phyloP scores from a whole-genome alignment of 2,797 vertebrate genomes.

The Enoplosus armatus region DNA sequence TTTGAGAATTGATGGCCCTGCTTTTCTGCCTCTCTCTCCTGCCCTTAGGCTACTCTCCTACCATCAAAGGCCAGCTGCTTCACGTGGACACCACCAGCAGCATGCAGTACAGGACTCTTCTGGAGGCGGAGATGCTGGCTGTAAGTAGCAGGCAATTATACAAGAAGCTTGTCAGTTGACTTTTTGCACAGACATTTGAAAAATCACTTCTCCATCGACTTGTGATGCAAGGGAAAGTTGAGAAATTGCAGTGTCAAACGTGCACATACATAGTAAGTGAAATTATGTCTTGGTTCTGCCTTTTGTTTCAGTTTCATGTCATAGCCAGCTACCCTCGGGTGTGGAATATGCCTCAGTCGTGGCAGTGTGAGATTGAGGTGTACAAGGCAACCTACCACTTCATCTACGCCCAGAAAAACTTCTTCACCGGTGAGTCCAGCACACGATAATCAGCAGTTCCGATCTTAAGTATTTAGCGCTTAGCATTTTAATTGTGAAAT shows the following conservation, averaged over 20 bases:
- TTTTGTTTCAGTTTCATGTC: conserved; percentile 91
- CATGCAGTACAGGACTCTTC: conserved; percentile 97
- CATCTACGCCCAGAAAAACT: conserved; percentile 99
- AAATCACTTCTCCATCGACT: not conserved
- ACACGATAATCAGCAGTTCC: not conserved
- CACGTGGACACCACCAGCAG: conserved; percentile 99
- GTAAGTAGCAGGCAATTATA: conserved; percentile 84
- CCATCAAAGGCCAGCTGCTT: conserved; percentile 97
- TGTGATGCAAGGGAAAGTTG: not conserved
- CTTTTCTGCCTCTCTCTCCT: conserved; percentile 4
- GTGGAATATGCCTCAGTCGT: conserved; percentile 99
- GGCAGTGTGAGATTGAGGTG: conserved; percentile 98
- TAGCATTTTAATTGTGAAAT: not conserved
- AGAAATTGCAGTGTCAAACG: not conserved
- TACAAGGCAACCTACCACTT: conserved; percentile 99
- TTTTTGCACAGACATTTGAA: not conserved
- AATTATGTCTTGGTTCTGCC: not conserved
- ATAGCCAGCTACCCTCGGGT: conserved; percentile 94
- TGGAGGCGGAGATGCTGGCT: conserved; percentile 99
- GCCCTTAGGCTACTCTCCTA: conserved; percentile 92
- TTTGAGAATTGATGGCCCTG: conserved; percentile 35
- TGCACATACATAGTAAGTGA: not conserved
- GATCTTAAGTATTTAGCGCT: not conserved
- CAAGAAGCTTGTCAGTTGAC: not conserved
- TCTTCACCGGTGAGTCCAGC: conserved; percentile 91